Conservation (phyloP, 1,140 invertebrate genomes). For the Polyergus mexicanus region DNA sequence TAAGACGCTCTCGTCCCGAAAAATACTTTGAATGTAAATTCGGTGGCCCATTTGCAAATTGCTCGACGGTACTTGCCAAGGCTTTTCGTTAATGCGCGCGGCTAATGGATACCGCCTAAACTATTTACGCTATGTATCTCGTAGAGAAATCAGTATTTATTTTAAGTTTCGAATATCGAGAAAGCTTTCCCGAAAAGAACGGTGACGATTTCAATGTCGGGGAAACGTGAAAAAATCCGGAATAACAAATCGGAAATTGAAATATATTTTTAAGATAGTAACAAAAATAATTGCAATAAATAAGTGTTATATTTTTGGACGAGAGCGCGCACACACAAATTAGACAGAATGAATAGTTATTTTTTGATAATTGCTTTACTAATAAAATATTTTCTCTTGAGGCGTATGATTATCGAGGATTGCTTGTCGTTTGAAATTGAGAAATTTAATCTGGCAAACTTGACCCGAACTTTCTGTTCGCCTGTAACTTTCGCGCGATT, state of each 20-base stretch:
- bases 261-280: neutral
- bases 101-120: conserved; percentile 48
- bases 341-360: neutral
- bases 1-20: conserved; percentile 49
- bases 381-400: neutral
- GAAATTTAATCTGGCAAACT: conserved; percentile 43
- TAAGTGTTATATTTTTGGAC: neutral
- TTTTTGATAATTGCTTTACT: no score
- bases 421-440: conserved; percentile 16
- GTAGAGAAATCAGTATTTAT: conserved; percentile 28
- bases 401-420: neutral
- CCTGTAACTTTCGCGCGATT: neutral
- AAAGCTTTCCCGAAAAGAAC: neutral
- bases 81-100: conserved; percentile 38
- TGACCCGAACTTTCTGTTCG: conserved; percentile 1
- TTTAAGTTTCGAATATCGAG: neutral
- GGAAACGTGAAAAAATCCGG: neutral
- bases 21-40: conserved; percentile 73
- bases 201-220: neutral
- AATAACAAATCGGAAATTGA: neutral
- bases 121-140: conserved; percentile 24
- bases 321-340: neutral
- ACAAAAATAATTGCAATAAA: no score
- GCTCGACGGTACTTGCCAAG: conserved; percentile 16
- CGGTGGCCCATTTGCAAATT: conserved; percentile 58